These are phyloP conservation scores for Colinus virginianus DNA, from an alignment of 2,113 vertebrate genomes.

Conservation along the genomic window DNA sequence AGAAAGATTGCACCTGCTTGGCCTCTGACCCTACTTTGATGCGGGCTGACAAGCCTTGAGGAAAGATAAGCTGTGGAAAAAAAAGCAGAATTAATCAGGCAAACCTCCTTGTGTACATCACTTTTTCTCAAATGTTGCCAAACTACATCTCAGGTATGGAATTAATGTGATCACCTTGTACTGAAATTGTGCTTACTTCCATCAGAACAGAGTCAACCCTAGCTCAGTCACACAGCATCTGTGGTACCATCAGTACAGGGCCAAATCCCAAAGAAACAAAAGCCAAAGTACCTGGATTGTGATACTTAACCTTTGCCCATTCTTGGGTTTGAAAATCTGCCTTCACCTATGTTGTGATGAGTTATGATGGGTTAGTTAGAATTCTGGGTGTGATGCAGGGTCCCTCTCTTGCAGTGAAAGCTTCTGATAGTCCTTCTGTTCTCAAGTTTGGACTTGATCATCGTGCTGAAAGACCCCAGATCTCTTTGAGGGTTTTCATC, in stretches of 20 bases:
- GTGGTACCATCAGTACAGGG: rapidly evolving
- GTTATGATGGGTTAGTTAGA: background rate
- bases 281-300: background rate
- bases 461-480: background rate
- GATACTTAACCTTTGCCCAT: background rate
- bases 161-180: background rate
- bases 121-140: background rate
- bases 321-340: background rate
- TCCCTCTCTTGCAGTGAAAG: background rate
- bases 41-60: rapidly evolving
- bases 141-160: background rate
- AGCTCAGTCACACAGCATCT: rapidly evolving
- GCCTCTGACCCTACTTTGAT: rapidly evolving
- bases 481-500: background rate
- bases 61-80: background rate
- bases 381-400: background rate
- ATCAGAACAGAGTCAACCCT: background rate
- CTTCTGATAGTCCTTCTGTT: constrained; percentile 4
- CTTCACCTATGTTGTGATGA: background rate
- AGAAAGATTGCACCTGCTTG: background rate
- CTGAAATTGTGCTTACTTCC: background rate
- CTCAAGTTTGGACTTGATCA: background rate
- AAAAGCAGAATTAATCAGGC: background rate
- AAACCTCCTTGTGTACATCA: background rate
- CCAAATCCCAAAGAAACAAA: rapidly evolving